These are phyloP conservation scores for Oreotrochilus melanogaster DNA, from an alignment of 2,113 vertebrate genomes.

Conservation along the genomic window DNA sequence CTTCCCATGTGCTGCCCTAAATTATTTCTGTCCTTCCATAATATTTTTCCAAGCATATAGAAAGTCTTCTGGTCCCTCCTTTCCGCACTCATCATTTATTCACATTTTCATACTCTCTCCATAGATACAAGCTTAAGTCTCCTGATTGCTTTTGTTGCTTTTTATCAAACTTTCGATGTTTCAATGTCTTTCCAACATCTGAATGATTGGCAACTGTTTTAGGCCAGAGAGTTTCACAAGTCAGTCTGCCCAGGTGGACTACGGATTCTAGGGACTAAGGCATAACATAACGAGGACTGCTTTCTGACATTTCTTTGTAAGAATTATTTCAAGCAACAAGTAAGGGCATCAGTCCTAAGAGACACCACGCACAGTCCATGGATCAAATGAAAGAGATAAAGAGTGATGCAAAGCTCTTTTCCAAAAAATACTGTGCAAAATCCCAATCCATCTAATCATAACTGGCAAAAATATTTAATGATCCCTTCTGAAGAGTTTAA, in stretches of 20 bases:
- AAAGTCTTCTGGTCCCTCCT: not conserved
- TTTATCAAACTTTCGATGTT: not conserved
- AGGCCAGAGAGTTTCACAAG: not conserved
- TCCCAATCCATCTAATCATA: not conserved
- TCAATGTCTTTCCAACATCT: not conserved
- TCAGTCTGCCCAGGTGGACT: not conserved
- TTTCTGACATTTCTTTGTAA: not conserved
- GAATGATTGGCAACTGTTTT: not conserved
- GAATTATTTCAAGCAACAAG: not conserved
- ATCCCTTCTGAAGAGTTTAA: not conserved
- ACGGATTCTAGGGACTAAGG: not conserved
- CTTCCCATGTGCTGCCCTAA: not conserved
- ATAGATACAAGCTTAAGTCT: not conserved
- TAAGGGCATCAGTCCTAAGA: not conserved
- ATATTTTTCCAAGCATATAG: not conserved
- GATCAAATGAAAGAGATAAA: not conserved
- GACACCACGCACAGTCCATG: accelerated
- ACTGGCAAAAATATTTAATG: not conserved
- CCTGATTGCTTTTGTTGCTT: not conserved
- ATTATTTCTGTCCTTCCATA: not conserved
- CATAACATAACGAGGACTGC: not conserved
- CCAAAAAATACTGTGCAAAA: not conserved
- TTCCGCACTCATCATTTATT: not conserved
- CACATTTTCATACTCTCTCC: not conserved
- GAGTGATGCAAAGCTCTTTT: not conserved